Evolutionary conservation across 1,140 invertebrate genomes (phyloP).

Genomic region (Whitmania pigra): DNA sequence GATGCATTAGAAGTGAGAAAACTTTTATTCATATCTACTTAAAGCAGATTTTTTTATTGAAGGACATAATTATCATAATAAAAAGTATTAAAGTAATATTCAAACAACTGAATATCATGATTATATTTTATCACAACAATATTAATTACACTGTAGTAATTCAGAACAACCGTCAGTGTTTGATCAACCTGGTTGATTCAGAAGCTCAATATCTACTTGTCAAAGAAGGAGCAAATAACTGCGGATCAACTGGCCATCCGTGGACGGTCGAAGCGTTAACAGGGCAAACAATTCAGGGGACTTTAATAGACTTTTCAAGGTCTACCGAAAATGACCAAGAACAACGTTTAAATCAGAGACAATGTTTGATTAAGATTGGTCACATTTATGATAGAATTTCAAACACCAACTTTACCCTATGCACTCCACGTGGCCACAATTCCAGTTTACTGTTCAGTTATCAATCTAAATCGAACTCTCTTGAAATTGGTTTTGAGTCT

Average conservation of each 20-base stretch:
- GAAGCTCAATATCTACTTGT: too few species aligned
- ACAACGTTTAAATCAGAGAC: background rate
- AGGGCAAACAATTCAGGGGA: background rate
- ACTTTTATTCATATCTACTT: too few species aligned
- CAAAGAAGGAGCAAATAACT: background rate
- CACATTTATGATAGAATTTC: background rate
- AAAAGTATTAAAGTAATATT: too few species aligned
- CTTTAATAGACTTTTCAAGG: background rate
- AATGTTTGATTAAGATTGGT: background rate
- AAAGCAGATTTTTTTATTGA: too few species aligned
- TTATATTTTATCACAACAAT: too few species aligned
- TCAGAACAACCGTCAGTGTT: too few species aligned
- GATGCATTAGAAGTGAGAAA: background rate
- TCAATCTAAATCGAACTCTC: too few species aligned
- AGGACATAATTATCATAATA: too few species aligned
- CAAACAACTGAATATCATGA: too few species aligned
- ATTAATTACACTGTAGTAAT: too few species aligned
- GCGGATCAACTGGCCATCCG: background rate
- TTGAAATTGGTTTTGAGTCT: background rate
- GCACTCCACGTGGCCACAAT: background rate
- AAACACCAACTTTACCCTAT: background rate
- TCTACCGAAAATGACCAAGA: background rate
- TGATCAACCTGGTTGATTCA: too few species aligned
- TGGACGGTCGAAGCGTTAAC: background rate
- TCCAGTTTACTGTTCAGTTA: background rate